Evolutionary conservation across 2,888 invertebrate genomes (phyloP).

Genomic region (Beris morrisii): DNA sequence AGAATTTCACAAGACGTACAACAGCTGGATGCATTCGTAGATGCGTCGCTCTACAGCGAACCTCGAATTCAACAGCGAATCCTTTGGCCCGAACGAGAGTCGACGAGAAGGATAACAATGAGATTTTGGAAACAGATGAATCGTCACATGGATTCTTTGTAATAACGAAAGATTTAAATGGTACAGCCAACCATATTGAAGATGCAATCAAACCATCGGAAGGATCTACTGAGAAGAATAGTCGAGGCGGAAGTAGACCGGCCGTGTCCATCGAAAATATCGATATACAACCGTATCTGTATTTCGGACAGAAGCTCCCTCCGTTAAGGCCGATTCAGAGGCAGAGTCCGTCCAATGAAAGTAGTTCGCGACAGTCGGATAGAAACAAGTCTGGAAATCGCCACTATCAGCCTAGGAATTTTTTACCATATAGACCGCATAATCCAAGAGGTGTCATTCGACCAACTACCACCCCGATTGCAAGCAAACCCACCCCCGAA

Average conservation of each 20-base stretch:
- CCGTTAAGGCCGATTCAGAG: conserved; percentile 59
- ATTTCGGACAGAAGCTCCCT: conserved; percentile 68
- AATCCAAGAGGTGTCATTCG: conserved; percentile 47
- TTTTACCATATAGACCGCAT: conserved; percentile 42
- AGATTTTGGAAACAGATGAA: conserved; percentile 56
- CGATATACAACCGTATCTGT: conserved; percentile 70
- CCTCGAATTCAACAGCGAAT: conserved; percentile 40
- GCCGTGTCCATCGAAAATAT: conserved; percentile 46
- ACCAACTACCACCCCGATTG: conserved; percentile 42
- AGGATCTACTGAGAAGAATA: conserved; percentile 36
- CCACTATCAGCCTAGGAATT: conserved; percentile 40
- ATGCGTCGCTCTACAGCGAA: conserved; percentile 50
- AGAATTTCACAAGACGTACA: conserved; percentile 54
- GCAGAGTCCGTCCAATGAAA: conserved; percentile 61
- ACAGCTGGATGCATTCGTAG: conserved; percentile 56
- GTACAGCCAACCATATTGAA: conserved; percentile 51
- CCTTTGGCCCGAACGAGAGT: conserved; percentile 41
- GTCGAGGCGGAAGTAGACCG: conserved; percentile 43
- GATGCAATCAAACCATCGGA: conserved; percentile 44
- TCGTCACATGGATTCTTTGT: conserved; percentile 55
- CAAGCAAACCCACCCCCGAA: conserved; percentile 20
- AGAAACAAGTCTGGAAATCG: conserved; percentile 40
- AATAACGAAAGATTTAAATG: conserved; percentile 54
- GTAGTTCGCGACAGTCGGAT: conserved; percentile 57
- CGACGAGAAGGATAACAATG: conserved; percentile 52